phyloP scores from a whole-genome alignment of 2,113 vertebrate genomes.

The Thamnophis sirtalis region DNA sequence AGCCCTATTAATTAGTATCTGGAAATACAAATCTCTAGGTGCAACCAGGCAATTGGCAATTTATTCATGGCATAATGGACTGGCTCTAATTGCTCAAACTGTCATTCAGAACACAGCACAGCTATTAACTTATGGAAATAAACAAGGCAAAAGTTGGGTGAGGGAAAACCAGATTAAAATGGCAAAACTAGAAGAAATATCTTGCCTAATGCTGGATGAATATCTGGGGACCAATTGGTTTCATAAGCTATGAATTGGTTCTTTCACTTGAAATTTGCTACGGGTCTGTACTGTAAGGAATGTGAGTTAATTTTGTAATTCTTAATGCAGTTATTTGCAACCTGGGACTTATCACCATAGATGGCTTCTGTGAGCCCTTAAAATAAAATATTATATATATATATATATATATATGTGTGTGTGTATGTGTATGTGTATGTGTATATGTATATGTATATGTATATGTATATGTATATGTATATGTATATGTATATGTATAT shows the following conservation, averaged over 20 bases:
- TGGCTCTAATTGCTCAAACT: slow-evolving; percentile 31
- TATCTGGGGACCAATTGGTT: background rate
- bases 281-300: background rate
- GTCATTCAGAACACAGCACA: slow-evolving; percentile 29
- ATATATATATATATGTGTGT: too few species aligned
- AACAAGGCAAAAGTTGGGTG: background rate
- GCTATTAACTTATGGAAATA: slow-evolving; percentile 26
- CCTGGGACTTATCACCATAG: background rate
- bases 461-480: too few species aligned
- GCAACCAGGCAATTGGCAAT: slow-evolving; percentile 33
- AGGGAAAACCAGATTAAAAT: background rate
- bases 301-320: background rate
- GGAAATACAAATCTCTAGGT: slow-evolving; percentile 30
- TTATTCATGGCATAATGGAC: slow-evolving; percentile 48
- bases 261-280: background rate
- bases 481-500: too few species aligned
- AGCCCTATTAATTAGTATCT: slow-evolving; percentile 39
- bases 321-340: background rate
- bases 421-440: too few species aligned
- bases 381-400: too few species aligned
- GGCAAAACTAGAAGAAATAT: background rate
- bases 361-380: background rate
- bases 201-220: background rate
- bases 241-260: background rate
- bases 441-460: too few species aligned